These are phyloP conservation scores for Chelon auratus DNA, from an alignment of 2,797 vertebrate genomes.

Conservation along the genomic window DNA sequence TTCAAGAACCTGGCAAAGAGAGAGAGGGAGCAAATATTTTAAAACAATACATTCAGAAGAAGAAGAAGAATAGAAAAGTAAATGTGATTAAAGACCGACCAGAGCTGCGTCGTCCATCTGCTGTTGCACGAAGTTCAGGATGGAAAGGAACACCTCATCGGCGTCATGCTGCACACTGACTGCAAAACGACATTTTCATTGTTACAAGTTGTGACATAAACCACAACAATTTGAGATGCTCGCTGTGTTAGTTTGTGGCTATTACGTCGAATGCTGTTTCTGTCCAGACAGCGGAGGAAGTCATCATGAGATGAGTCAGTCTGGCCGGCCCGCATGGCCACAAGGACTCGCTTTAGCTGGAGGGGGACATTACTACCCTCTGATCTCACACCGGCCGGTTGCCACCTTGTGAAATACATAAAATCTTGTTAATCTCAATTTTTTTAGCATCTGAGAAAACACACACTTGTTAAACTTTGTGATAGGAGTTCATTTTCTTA, in stretches of 20 bases:
- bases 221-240: background rate
- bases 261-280: constrained; percentile 72
- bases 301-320: constrained; percentile 47
- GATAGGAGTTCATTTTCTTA: constrained; percentile 38
- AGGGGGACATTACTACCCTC: constrained; percentile 49
- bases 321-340: constrained; percentile 59
- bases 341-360: constrained; percentile 71
- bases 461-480: background rate
- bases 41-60: too few relatives aligned
- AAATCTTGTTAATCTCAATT: background rate
- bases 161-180: constrained; percentile 79
- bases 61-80: background rate
- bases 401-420: constrained; percentile 71
- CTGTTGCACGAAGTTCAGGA: constrained; percentile 74
- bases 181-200: constrained; percentile 45
- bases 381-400: background rate
- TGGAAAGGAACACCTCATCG: constrained; percentile 82
- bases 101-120: constrained; percentile 75
- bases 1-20: constrained; percentile 67
- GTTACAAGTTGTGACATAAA: constrained; percentile 6
- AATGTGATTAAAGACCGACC: constrained; percentile 61
- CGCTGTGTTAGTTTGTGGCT: background rate
- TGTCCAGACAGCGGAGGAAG: constrained; percentile 81
- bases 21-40: background rate
- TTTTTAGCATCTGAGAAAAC: background rate